Conservation (phyloP, 2,797 vertebrate genomes). For the Premnoplex brunnescens region DNA sequence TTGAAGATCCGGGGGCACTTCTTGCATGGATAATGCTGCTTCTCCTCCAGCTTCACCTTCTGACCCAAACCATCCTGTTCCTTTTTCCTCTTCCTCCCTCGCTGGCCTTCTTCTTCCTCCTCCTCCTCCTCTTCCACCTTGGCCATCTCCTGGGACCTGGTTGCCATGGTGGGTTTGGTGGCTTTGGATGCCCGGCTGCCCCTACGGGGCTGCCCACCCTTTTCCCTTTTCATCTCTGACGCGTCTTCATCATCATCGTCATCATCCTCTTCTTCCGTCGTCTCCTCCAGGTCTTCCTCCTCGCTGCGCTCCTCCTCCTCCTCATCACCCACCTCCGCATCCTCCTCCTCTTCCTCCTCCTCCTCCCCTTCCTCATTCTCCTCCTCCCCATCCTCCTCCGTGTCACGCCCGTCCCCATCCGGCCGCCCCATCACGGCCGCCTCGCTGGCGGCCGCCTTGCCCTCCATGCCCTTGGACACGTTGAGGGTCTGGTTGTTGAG, state of each 20-base stretch:
- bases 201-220: constrained; percentile 61
- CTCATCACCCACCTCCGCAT: constrained; percentile 63
- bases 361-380: constrained; percentile 73
- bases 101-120: constrained; percentile 73
- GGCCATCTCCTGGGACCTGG: constrained; percentile 67
- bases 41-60: constrained; percentile 95
- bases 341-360: constrained; percentile 77
- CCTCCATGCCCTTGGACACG: constrained; percentile 91
- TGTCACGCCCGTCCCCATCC: constrained; percentile 54
- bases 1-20: constrained; percentile 96
- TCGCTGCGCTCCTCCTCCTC: constrained; percentile 74
- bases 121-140: constrained; percentile 68
- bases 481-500: constrained; percentile 98
- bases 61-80: constrained; percentile 81
- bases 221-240: constrained; percentile 68
- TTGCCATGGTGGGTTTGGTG: constrained; percentile 70
- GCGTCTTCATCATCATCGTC: constrained; percentile 68
- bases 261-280: constrained; percentile 69
- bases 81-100: constrained; percentile 78
- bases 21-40: constrained; percentile 93
- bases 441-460: constrained; percentile 73
- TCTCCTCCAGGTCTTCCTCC: constrained; percentile 73
- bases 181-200: constrained; percentile 70
- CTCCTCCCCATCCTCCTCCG: constrained; percentile 71
- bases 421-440: constrained; percentile 73